Percentiles rank a stretch among this genome's conserved stretches.
These are phyloP conservation scores for Argynnis bischoffii DNA, from an alignment of 2,888 invertebrate genomes.

Conservation along the genomic window DNA sequence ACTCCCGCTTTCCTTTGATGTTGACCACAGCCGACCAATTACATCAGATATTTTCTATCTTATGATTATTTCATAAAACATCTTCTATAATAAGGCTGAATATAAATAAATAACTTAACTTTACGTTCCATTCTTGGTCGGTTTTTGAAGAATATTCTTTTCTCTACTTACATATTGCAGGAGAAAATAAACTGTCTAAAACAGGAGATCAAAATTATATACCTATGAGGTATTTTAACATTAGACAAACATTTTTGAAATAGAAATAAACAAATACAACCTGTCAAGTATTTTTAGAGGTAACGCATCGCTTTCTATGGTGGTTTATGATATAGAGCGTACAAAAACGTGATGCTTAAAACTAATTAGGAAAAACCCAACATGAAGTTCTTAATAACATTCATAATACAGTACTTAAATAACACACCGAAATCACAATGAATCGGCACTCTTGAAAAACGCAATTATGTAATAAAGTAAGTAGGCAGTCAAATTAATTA, in stretches of 20 bases:
- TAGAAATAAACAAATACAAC: too few species aligned
- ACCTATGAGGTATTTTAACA: too few species aligned
- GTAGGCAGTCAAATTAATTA: conserved; percentile 71
- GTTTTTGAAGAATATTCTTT: too few species aligned
- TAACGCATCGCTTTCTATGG: too few species aligned
- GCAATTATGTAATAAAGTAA: conserved; percentile 67
- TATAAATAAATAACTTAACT: conserved; percentile 2
- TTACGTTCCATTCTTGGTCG: too few species aligned
- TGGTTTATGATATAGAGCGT: neutral
- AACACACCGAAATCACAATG: conserved; percentile 50
- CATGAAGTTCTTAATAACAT: neutral
- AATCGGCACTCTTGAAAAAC: conserved; percentile 66
- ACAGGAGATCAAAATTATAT: too few species aligned
- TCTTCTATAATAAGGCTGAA: conserved; percentile 1
- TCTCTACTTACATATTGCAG: too few species aligned
- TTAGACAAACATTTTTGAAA: too few species aligned
- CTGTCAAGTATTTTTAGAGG: too few species aligned
- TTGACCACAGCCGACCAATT: conserved; percentile 25
- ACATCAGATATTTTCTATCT: conserved; percentile 20
- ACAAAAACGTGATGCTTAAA: conserved; percentile 14
- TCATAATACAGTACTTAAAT: conserved; percentile 7
- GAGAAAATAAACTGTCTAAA: too few species aligned
- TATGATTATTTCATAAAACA: conserved; percentile 27
- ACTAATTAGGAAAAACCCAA: conserved; percentile 27
- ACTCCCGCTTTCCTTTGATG: conserved; percentile 51